phyloP scores from a whole-genome alignment of 2,888 invertebrate species.

The Leptinotarsa peninsularis region DNA sequence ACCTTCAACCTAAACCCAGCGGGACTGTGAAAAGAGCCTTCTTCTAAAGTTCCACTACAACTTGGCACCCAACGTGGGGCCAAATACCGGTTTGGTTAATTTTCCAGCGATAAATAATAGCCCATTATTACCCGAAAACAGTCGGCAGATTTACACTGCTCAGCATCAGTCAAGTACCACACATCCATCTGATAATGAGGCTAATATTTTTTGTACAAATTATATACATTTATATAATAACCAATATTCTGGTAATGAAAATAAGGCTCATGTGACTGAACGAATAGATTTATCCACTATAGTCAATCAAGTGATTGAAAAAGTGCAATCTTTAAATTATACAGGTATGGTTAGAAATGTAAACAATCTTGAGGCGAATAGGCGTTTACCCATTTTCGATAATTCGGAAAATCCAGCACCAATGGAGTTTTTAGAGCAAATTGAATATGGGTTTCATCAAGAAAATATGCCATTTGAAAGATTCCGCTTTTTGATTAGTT shows the following conservation, averaged over 20 bases:
- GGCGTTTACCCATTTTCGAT: slow-evolving; percentile 12
- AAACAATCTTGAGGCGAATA: slow-evolving; percentile 2
- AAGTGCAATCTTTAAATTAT: too few species aligned
- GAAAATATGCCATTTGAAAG: slow-evolving; percentile 23
- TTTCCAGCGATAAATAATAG: too few species aligned
- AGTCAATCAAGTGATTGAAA: too few species aligned
- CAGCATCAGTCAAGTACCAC: neutral
- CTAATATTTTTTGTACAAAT: neutral
- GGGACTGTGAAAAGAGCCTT: too few species aligned
- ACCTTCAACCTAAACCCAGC: too few species aligned
- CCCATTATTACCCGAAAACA: too few species aligned
- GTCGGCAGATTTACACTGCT: too few species aligned
- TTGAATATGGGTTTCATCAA: slow-evolving; percentile 6
- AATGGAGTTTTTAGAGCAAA: slow-evolving; percentile 14
- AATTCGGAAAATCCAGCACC: neutral
- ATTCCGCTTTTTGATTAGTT: slow-evolving; percentile 15
- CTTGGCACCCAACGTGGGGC: too few species aligned
- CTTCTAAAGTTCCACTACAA: too few species aligned
- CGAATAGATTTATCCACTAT: too few species aligned
- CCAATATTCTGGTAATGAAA: neutral
- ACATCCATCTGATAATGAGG: neutral
- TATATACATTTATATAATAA: neutral
- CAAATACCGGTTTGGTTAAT: too few species aligned
- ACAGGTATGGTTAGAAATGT: neutral
- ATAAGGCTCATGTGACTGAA: neutral